Evolutionary conservation across 1,140 invertebrate species (phyloP).

Genomic region (Bombus terrestris): DNA sequence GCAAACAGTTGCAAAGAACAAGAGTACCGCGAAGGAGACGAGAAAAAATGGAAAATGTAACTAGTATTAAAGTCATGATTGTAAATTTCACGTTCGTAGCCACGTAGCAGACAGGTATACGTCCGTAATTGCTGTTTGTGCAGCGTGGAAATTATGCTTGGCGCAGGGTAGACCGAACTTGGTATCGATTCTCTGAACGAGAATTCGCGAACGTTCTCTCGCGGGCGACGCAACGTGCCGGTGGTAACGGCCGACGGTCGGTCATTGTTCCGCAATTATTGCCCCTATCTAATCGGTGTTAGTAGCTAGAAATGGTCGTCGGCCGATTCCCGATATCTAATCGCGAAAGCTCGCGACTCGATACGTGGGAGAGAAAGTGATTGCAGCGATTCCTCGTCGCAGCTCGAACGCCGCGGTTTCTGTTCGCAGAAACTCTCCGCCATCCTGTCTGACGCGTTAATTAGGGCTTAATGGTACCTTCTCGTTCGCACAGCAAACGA

Average conservation of each 20-base stretch:
- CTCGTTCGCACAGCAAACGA: background rate
- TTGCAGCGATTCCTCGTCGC: constrained; percentile 50
- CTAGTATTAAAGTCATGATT: background rate
- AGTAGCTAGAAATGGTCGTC: constrained; percentile 55
- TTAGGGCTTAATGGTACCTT: constrained; percentile 13
- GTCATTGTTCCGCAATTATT: constrained; percentile 73
- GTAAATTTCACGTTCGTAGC: constrained; percentile 1
- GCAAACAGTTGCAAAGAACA: too few relatives aligned
- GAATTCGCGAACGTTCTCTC: constrained; percentile 46
- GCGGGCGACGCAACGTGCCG: constrained; percentile 36
- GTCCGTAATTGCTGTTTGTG: constrained; percentile 11
- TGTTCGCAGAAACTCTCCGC: background rate
- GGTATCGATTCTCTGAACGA: constrained; percentile 21
- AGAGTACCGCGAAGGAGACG: too few relatives aligned
- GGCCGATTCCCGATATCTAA: constrained; percentile 67
- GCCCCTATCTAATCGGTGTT: constrained; percentile 69
- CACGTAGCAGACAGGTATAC: background rate
- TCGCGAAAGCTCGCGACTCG: constrained; percentile 45
- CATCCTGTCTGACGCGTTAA: constrained; percentile 21
- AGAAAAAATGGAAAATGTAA: too few relatives aligned
- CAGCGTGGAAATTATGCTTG: constrained; percentile 35
- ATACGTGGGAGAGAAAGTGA: constrained; percentile 54
- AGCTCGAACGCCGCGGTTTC: constrained; percentile 7
- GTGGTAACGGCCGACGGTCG: constrained; percentile 62
- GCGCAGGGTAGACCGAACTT: background rate